A percentile compares a stretch with the other conserved stretches of the same genome.
Conservation (phyloP, 2,797 vertebrate species). For the Morelia viridis region DNA sequence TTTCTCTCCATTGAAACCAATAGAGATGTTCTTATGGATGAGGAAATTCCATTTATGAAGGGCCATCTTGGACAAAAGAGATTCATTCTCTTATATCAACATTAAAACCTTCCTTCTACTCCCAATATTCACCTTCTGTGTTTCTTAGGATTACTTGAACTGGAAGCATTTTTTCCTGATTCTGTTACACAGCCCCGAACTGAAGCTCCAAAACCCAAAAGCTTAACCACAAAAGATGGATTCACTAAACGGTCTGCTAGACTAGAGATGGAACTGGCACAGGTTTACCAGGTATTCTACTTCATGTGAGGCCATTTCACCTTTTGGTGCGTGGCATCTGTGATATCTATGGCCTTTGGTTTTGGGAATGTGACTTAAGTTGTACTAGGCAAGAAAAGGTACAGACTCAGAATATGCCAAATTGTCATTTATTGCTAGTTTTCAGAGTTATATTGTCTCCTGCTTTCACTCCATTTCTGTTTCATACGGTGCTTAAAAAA, state of each 20-base stretch:
- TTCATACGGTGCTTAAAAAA: background rate
- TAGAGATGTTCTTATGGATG: background rate
- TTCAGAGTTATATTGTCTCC: background rate
- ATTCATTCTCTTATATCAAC: background rate
- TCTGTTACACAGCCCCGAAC: slow-evolving; percentile 71
- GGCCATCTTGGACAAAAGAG: background rate
- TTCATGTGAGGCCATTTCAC: slow-evolving; percentile 11
- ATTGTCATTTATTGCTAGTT: background rate
- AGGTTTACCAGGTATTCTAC: slow-evolving; percentile 81
- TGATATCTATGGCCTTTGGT: background rate
- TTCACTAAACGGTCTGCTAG: slow-evolving; percentile 70
- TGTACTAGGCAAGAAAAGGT: background rate
- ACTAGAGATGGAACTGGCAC: slow-evolving; percentile 71
- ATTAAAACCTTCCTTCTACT: slow-evolving; percentile 23
- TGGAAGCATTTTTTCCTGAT: slow-evolving; percentile 78
- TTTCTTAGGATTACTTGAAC: slow-evolving; percentile 79
- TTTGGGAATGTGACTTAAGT: background rate
- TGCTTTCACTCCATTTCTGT: background rate
- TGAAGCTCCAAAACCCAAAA: slow-evolving; percentile 70
- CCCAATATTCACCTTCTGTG: slow-evolving; percentile 1
- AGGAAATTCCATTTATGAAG: background rate
- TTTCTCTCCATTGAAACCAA: background rate
- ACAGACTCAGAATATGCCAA: background rate
- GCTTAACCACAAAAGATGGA: slow-evolving; percentile 64
- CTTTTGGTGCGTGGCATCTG: background rate